These are phyloP conservation scores for Hoplias malabaricus DNA, from an alignment of 2,113 vertebrate genomes.

Conservation along the genomic window DNA sequence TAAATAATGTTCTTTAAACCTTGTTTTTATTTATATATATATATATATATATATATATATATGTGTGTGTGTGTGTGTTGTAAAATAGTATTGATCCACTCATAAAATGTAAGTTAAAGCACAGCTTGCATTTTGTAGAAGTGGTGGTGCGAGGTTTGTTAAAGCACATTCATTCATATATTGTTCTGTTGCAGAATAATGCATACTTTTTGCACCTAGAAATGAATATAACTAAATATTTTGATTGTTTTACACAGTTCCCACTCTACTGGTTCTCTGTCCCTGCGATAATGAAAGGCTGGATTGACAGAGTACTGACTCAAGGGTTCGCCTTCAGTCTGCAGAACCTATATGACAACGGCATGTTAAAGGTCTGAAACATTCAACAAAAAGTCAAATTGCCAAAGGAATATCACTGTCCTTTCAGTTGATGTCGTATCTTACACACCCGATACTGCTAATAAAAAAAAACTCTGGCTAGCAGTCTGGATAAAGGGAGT, in stretches of 20 bases:
- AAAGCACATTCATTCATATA: too few species aligned
- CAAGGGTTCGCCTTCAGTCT: slow-evolving; percentile 77
- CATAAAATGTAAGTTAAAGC: too few species aligned
- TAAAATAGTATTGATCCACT: too few species aligned
- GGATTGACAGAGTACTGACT: slow-evolving; percentile 78
- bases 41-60: background rate
- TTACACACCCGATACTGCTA: too few species aligned
- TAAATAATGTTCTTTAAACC: too few species aligned
- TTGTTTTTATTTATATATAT: too few species aligned
- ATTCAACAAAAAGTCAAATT: background rate
- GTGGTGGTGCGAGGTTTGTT: too few species aligned
- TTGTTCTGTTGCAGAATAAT: background rate
- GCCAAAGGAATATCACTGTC: background rate
- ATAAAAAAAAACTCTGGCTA: too few species aligned
- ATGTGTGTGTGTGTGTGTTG: too few species aligned
- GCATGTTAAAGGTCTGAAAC: slow-evolving; percentile 76
- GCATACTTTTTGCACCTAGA: background rate
- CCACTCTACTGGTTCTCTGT: slow-evolving; percentile 84
- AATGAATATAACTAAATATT: background rate
- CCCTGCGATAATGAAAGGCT: slow-evolving; percentile 84
- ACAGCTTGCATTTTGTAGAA: too few species aligned
- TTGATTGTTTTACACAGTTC: slow-evolving; percentile 68
- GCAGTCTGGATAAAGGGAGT: too few species aligned
- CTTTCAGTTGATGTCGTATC: background rate
- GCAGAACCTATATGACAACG: slow-evolving; percentile 72